These are phyloP conservation scores for Eupleurogrammus muticus DNA, from an alignment of 2,797 vertebrate genomes.

Conservation along the genomic window DNA sequence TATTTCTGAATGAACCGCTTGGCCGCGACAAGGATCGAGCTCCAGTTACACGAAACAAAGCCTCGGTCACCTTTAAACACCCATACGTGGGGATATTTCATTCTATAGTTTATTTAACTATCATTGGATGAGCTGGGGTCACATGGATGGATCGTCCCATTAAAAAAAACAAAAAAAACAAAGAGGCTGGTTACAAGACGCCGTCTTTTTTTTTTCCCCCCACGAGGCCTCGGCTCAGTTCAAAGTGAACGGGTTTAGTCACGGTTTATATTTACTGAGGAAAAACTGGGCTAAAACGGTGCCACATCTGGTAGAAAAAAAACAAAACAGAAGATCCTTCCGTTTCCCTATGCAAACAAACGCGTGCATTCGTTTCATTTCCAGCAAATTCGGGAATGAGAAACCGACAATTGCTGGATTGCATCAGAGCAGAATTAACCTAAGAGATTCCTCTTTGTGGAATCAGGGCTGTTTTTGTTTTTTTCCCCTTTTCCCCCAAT, in stretches of 20 bases:
- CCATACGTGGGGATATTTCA: no score
- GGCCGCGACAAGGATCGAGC: constrained; percentile 34
- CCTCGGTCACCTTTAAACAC: neutral
- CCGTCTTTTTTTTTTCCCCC: no score
- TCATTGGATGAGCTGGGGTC: no score
- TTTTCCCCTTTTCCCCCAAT: constrained; percentile 17
- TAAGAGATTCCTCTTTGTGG: neutral
- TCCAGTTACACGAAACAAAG: constrained; percentile 31
- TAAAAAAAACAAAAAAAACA: no score
- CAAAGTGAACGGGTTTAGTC: constrained; percentile 3
- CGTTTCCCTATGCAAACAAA: constrained; percentile 29
- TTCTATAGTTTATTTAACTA: no score
- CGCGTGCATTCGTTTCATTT: constrained; percentile 10
- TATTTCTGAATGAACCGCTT: constrained; percentile 83
- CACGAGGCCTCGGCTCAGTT: neutral
- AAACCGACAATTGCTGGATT: constrained; percentile 9
- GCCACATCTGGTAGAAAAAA: neutral
- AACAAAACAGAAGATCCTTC: constrained; percentile 20
- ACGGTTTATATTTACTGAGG: constrained; percentile 29
- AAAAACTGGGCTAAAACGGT: constrained; percentile 15
- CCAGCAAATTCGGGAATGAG: constrained; percentile 10
- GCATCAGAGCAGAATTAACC: neutral
- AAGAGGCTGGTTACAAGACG: no score
- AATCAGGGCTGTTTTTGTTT: neutral
- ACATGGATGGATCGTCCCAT: no score